Evolutionary conservation across 1,140 invertebrate species (phyloP).

Genomic region (Drosophila insularis): DNA sequence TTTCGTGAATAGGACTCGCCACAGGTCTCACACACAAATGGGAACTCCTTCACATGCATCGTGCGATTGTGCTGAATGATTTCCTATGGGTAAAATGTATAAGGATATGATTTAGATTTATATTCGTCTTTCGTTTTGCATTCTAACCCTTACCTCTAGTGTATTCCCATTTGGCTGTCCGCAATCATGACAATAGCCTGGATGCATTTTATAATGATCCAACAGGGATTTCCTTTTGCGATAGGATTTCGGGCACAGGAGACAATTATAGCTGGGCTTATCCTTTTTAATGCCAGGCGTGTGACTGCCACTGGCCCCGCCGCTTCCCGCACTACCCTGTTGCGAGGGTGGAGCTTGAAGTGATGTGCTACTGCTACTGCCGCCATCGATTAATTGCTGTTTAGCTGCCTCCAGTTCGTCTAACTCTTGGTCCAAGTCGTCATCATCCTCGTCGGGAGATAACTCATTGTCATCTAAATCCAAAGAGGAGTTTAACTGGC

Average conservation of each 20-base stretch:
- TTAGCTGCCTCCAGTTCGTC: slow-evolving; percentile 77
- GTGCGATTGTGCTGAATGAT: slow-evolving; percentile 79
- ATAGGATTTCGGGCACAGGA: slow-evolving; percentile 78
- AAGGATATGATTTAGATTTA: neutral
- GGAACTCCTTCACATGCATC: slow-evolving; percentile 79
- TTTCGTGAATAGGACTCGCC: slow-evolving; percentile 81
- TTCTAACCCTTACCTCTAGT: slow-evolving; percentile 55
- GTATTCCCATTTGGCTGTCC: slow-evolving; percentile 79
- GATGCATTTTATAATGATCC: slow-evolving; percentile 81
- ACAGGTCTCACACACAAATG: slow-evolving; percentile 81
- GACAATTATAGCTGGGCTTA: slow-evolving; percentile 77
- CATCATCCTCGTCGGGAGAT: slow-evolving; percentile 77
- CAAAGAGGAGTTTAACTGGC: slow-evolving; percentile 64
- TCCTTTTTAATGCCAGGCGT: slow-evolving; percentile 71
- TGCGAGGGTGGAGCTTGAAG: slow-evolving; percentile 71
- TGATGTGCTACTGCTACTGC: slow-evolving; percentile 78
- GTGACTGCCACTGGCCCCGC: slow-evolving; percentile 33
- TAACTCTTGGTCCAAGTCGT: slow-evolving; percentile 70
- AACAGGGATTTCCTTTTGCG: slow-evolving; percentile 76
- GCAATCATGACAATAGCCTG: slow-evolving; percentile 80
- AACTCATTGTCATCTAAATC: slow-evolving; percentile 75
- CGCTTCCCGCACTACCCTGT: slow-evolving; percentile 38
- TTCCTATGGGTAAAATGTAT: slow-evolving; percentile 63
- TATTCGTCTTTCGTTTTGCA: too few species aligned
- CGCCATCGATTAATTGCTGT: slow-evolving; percentile 77